A percentile compares a stretch with the other conserved stretches of the same genome.
Evolutionary conservation across 2,113 vertebrate genomes (phyloP).

Genomic region (Ochotona curzoniae): DNA sequence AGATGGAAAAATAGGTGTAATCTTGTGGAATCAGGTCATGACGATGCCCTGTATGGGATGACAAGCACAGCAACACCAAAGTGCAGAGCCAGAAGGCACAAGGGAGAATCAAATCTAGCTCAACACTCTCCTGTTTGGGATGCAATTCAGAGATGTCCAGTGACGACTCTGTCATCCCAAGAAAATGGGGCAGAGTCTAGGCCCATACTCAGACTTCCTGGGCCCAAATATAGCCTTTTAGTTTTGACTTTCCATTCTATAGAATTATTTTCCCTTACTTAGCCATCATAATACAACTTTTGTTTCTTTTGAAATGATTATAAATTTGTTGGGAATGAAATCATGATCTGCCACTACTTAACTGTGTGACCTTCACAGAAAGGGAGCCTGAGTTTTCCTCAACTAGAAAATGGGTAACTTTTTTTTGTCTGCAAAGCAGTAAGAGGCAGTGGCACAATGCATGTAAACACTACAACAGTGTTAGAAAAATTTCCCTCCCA

Average conservation of each 20-base stretch:
- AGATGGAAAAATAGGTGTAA: slow-evolving; percentile 28
- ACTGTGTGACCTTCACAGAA: slow-evolving; percentile 4
- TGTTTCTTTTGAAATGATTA: not conserved
- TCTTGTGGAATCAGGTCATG: not conserved
- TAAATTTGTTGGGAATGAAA: not conserved
- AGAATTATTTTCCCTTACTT: not conserved
- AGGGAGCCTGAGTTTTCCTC: slow-evolving; percentile 28
- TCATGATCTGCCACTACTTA: not conserved
- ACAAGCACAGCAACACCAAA: slow-evolving; percentile 41
- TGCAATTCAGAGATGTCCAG: slow-evolving; percentile 6
- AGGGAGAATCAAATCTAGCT: slow-evolving; percentile 50
- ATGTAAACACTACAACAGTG: not conserved
- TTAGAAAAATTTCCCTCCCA: not conserved
- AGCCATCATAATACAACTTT: not conserved
- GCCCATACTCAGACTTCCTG: slow-evolving; percentile 11
- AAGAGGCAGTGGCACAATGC: not conserved
- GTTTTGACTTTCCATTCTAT: not conserved
- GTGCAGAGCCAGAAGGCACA: not conserved
- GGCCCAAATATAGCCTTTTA: not conserved
- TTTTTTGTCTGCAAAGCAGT: not conserved
- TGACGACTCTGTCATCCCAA: slow-evolving; percentile 24
- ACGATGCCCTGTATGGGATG: not conserved
- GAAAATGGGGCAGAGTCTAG: slow-evolving; percentile 34
- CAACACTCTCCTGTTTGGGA: slow-evolving; percentile 50
- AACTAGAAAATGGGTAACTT: not conserved